Evolutionary conservation across 2,888 invertebrate species (phyloP).

Genomic region (Charanyca ferruginea): DNA sequence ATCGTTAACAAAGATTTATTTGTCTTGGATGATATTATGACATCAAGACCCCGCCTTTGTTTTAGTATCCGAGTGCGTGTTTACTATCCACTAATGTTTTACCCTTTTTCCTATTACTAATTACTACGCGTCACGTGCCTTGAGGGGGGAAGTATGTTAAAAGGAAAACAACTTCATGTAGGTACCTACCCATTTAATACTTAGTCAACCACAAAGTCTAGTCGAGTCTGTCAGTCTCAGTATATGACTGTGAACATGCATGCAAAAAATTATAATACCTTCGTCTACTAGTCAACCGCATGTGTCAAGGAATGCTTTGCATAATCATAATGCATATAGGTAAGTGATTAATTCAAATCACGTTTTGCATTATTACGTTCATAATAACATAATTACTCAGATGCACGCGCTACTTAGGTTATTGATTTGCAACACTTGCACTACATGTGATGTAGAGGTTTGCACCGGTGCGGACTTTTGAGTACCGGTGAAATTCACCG

Average conservation of each 20-base stretch:
- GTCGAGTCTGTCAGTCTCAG: neutral
- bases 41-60: slow-evolving; percentile 51
- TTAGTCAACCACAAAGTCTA: slow-evolving; percentile 13
- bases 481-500: no score
- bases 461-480: no score
- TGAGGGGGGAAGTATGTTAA: neutral
- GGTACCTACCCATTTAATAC: neutral
- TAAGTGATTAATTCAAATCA: slow-evolving; percentile 69
- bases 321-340: slow-evolving; percentile 74
- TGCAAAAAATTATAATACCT: slow-evolving; percentile 36
- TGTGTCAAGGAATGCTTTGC: slow-evolving; percentile 66
- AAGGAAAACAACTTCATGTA: slow-evolving; percentile 6
- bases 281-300: slow-evolving; percentile 45
- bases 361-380: slow-evolving; percentile 69
- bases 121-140: slow-evolving; percentile 21
- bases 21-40: slow-evolving; percentile 41
- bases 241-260: slow-evolving; percentile 7
- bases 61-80: slow-evolving; percentile 45
- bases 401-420: slow-evolving; percentile 65
- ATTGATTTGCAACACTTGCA: slow-evolving; percentile 53
- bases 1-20: slow-evolving; percentile 47
- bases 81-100: slow-evolving; percentile 45
- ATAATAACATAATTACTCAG: slow-evolving; percentile 69
- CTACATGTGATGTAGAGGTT: no score
- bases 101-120: slow-evolving; percentile 40